Base-by-base conservation (phyloP, 1,140 invertebrate species). In the Fragariocoptes setiger region DNA sequence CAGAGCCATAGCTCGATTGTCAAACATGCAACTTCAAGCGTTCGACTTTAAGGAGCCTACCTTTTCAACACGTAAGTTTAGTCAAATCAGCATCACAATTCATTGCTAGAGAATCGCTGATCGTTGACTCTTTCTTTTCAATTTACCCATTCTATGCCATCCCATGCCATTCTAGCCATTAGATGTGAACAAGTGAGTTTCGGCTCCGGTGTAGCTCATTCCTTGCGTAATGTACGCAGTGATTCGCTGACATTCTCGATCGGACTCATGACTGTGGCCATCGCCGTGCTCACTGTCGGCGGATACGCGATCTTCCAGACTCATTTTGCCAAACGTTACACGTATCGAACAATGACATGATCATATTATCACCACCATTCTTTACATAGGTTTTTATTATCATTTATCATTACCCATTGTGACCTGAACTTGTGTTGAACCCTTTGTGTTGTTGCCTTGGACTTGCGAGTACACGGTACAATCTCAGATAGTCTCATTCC, bases 291-390 rank as follows among this genome's bases (percentile, higher is more conserved):
- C 8, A 79, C 74, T 0, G 66, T 85, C 15, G 65, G 72, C 3
- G 76, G 74, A 1, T 85, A 85, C 52, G 75, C 74, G 1, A 68
- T 74, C n/a, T 78, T 68, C 58, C 68, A 77, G 48, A 78, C 82
- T 52, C 67, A 78, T 51, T 78, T 78, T 55, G 66, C 80, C 20
- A 80, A 80, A 56, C 80, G 79, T 53, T 74, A 82, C 3, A 74
- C 80, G 51, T 85, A 85, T 54, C 77, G 78, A 51, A 80, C 75
- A 1, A 83, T 83, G 77, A n/a, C n/a, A n/a, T n/a, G n/a, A n/a
- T n/a, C n/a, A n/a, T n/a, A n/a, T n/a, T n/a, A n/a, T n/a, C n/a
- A n/a, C n/a, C n/a, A n/a, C n/a, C n/a, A n/a, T n/a, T n/a, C n/a
- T n/a, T n/a, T n/a, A 74, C 80, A 54, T 83, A 71, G 67, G 19